phyloP scores from a whole-genome alignment of 2,113 vertebrate species.

The Misgurnus anguillicaudatus region DNA sequence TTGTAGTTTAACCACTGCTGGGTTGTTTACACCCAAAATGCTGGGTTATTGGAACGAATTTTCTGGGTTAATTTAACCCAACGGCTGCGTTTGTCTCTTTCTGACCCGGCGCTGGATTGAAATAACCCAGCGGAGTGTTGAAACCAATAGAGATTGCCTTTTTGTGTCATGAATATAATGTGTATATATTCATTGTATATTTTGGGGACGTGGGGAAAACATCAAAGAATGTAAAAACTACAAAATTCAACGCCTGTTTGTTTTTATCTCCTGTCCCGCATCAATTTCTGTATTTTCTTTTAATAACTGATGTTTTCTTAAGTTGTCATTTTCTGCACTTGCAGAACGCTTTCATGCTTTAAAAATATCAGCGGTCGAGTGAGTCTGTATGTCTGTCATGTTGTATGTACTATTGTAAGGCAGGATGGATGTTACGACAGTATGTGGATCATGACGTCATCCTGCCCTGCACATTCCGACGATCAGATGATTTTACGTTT shows the following conservation, averaged over 20 bases:
- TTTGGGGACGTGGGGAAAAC: constrained; percentile 64
- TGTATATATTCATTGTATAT: constrained; percentile 68
- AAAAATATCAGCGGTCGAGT: not conserved
- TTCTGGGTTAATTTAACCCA: too few relatives aligned
- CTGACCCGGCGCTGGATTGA: too few relatives aligned
- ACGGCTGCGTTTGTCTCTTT: too few relatives aligned
- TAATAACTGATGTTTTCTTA: constrained; percentile 13
- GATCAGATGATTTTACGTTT: constrained; percentile 55
- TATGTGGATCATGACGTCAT: constrained; percentile 47
- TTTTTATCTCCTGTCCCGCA: constrained; percentile 12
- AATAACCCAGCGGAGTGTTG: too few relatives aligned
- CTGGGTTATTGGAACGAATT: too few relatives aligned
- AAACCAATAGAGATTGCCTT: constrained; percentile 12
- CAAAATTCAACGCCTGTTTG: constrained; percentile 49
- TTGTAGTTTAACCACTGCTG: too few relatives aligned
- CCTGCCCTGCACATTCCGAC: constrained; percentile 73
- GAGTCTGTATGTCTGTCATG: constrained; percentile 8
- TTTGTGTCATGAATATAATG: constrained; percentile 64
- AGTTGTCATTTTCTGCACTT: not conserved
- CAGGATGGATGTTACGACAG: constrained; percentile 54
- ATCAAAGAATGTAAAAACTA: constrained; percentile 76
- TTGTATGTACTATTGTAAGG: constrained; percentile 51
- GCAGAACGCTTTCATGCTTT: not conserved
- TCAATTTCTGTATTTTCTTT: constrained; percentile 39
- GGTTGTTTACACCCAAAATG: too few relatives aligned